These are phyloP conservation scores for Spilosoma lubricipeda DNA, from an alignment of 2,888 invertebrate species.

Conservation along the genomic window DNA sequence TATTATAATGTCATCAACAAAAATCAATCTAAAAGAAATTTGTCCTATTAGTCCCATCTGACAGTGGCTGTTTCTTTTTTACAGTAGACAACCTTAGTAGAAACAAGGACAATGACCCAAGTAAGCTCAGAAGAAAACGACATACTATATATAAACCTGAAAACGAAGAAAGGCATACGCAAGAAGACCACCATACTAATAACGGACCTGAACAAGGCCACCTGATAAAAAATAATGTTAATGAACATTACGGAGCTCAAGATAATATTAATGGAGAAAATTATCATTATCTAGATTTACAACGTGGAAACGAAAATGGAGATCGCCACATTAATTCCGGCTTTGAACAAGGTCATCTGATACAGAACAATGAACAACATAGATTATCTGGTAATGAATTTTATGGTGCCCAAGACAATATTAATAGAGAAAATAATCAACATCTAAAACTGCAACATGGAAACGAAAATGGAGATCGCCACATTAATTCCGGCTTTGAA, in stretches of 20 bases:
- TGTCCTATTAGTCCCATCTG: too few species aligned
- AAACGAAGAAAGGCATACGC: background rate
- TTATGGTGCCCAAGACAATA: background rate
- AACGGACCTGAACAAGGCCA: too few species aligned
- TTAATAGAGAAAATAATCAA: background rate
- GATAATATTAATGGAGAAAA: background rate
- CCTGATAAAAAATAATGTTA: too few species aligned
- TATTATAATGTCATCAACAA: too few species aligned
- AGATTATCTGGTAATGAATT: too few species aligned
- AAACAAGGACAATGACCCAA: background rate
- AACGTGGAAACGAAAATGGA: background rate
- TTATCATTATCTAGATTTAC: background rate
- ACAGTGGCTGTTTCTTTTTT: background rate
- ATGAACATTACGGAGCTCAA: too few species aligned
- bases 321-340: background rate
- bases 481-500: background rate
- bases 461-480: background rate
- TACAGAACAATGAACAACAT: background rate
- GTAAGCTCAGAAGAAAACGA: constrained; percentile 1
- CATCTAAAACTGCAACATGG: background rate
- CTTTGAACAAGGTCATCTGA: too few species aligned
- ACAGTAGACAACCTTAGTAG: background rate
- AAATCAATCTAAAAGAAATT: too few species aligned
- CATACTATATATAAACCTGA: background rate
- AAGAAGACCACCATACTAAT: background rate